A percentile compares a stretch with the other conserved stretches of the same genome.
Conservation (phyloP, 1,140 invertebrate genomes). For the Tetramorium parvispinum region DNA sequence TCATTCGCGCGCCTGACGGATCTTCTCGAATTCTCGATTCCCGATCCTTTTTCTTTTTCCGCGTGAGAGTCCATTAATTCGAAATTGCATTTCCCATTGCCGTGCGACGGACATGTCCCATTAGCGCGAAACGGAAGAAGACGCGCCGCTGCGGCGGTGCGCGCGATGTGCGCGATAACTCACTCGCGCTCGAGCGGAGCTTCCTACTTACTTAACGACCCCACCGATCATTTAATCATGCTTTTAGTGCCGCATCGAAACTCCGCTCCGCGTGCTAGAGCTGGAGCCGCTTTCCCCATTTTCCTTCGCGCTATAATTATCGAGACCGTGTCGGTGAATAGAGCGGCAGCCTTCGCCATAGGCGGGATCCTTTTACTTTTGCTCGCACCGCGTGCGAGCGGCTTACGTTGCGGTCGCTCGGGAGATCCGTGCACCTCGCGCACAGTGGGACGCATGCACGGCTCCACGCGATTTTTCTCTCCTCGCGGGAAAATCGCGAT, state of each 20-base stretch:
- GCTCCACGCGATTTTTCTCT: neutral
- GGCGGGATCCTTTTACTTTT: constrained; percentile 53
- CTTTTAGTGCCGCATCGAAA: constrained; percentile 42
- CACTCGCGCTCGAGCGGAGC: constrained; percentile 37
- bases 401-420: neutral
- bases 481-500: constrained; percentile 19
- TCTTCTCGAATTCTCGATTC: neutral
- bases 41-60: neutral
- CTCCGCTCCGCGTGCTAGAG: neutral
- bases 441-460: neutral
- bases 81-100: constrained; percentile 18
- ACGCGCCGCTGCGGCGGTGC: neutral
- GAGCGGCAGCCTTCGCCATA: neutral
- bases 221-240: constrained; percentile 51
- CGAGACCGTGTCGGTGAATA: constrained; percentile 39
- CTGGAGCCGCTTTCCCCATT: constrained; percentile 50
- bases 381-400: neutral
- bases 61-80: constrained; percentile 11
- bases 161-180: constrained; percentile 40
- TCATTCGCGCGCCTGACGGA: neutral
- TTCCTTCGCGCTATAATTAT: constrained; percentile 47
- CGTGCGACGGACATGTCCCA: neutral
- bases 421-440: neutral
- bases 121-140: constrained; percentile 38
- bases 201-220: constrained; percentile 55